Evolutionary conservation across 1,140 invertebrate genomes (phyloP), one percentile per base, ranked within the genome.

Genomic region (Rhynchophorus ferrugineus): DNA sequence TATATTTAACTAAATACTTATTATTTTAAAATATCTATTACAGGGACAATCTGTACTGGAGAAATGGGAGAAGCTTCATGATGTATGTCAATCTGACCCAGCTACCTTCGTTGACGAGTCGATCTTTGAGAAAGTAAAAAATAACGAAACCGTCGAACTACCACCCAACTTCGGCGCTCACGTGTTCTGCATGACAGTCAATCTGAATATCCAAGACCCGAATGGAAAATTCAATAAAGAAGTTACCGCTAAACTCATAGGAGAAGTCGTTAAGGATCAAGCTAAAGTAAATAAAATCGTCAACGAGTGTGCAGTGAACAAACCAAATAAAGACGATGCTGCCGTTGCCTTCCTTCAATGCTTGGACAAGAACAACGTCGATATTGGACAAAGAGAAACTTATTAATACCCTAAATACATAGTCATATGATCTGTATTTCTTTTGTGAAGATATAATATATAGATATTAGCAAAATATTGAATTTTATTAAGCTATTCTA

Each of bases 311-410:
- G 37, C 42, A 3, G 21, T 33, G n/a, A 22, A 21, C 3, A 33
- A 44, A 14, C 8, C 11, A 6, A 44, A 13, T 11, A 13, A 8
- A 14, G 20, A 44, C 17, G 19, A 44, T 16, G 11, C 42, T 21
- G 42, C 42, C 11, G 14, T 44, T 7, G 11, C 9, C 11, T 22
- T 44, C 20, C 22, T 44, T 9, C 13, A 21, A 16, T 44, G 42
- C 16, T 44, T 44, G 42, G 42, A 33, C 17, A 44, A 22, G 19
- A 24, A 44, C 13, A n/a, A 22, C 16, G 24, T 44, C 5, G 37
- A 38, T 38, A 38, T 38, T 19, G 37, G 37, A 14, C 37, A 38
- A 13, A 29, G 24, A 5, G 24, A 29, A 29, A 29, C 24, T 29
- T 29, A 29, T 29, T 29, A 29, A 29, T 29, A n/a, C n/a, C n/a